Conservation (phyloP, 2,888 invertebrate species). For the Dasysyrphus tricinctus region DNA sequence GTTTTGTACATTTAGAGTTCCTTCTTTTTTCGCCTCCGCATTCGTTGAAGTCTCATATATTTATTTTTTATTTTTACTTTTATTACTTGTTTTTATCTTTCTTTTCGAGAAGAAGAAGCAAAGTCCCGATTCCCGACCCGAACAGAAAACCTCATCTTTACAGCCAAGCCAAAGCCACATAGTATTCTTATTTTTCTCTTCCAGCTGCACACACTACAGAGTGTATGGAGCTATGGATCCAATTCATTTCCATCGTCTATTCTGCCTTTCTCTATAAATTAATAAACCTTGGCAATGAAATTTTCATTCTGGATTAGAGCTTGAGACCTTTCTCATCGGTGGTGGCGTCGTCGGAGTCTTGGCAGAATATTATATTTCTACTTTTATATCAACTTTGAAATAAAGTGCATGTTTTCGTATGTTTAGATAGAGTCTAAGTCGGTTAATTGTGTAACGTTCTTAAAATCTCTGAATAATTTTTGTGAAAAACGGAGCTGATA, state of each 20-base stretch:
- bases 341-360: slow-evolving; percentile 54
- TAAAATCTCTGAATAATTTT: background rate
- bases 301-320: slow-evolving; percentile 83
- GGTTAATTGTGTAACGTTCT: background rate
- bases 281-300: slow-evolving; percentile 83
- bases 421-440: slow-evolving; percentile 2
- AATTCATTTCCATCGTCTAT: slow-evolving; percentile 66
- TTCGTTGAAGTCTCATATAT: slow-evolving; percentile 36
- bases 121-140: slow-evolving; percentile 39
- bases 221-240: slow-evolving; percentile 28
- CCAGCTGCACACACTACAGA: slow-evolving; percentile 44
- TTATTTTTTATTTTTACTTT: slow-evolving; percentile 13
- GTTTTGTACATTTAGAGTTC: slow-evolving; percentile 45
- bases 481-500: background rate
- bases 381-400: background rate
- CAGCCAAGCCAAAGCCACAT: slow-evolving; percentile 49
- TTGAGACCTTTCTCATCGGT: slow-evolving; percentile 82
- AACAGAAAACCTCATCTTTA: slow-evolving; percentile 59
- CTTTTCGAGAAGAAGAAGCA: slow-evolving; percentile 56
- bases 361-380: slow-evolving; percentile 27
- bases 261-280: slow-evolving; percentile 84
- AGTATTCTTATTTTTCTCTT: slow-evolving; percentile 70
- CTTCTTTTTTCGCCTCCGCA: slow-evolving; percentile 47
- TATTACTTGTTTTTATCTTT: slow-evolving; percentile 36
- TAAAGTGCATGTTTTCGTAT: background rate